These are phyloP conservation scores for Paracyclopina nana DNA, from an alignment of 1,140 invertebrate genomes.

Conservation along the genomic window DNA sequence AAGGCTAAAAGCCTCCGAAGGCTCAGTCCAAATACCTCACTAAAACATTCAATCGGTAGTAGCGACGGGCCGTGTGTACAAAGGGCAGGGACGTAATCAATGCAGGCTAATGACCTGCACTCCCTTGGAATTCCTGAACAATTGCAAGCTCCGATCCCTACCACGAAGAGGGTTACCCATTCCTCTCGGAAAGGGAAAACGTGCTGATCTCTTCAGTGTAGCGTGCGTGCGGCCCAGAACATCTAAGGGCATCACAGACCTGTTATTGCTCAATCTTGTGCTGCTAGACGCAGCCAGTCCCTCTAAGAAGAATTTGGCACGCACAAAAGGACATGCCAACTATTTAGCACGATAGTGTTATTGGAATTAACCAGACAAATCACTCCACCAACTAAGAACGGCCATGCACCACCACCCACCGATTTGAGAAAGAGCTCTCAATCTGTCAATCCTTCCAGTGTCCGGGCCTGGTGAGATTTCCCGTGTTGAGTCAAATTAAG, in stretches of 20 bases:
- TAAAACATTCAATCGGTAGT: constrained; percentile 34
- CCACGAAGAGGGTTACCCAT: constrained; percentile 53
- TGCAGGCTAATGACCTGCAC: constrained; percentile 58
- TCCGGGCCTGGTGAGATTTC: constrained; percentile 66
- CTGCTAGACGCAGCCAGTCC: constrained; percentile 36
- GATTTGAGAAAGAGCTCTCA: constrained; percentile 78
- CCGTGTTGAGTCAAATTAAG: constrained; percentile 78
- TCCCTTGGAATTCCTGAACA: constrained; percentile 73
- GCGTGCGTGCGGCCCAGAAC: constrained; percentile 32
- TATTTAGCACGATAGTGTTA: constrained; percentile 53
- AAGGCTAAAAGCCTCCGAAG: constrained; percentile 29
- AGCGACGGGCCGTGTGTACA: constrained; percentile 77
- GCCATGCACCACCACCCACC: constrained; percentile 67
- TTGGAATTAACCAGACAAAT: constrained; percentile 75
- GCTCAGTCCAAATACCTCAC: constrained; percentile 45
- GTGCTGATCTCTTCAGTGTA: constrained; percentile 32
- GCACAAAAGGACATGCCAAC: constrained; percentile 25
- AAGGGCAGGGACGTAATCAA: constrained; percentile 69
- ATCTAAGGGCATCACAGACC: constrained; percentile 46
- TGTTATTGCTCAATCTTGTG: constrained; percentile 61
- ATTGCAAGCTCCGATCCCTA: constrained; percentile 63
- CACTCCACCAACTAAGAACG: constrained; percentile 69
- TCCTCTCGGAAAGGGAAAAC: constrained; percentile 44
- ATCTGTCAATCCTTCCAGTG: constrained; percentile 71
- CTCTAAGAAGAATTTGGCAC: constrained; percentile 31